These are phyloP conservation scores for Passer montanus DNA, from an alignment of 2,113 vertebrate genomes.

Conservation along the genomic window DNA sequence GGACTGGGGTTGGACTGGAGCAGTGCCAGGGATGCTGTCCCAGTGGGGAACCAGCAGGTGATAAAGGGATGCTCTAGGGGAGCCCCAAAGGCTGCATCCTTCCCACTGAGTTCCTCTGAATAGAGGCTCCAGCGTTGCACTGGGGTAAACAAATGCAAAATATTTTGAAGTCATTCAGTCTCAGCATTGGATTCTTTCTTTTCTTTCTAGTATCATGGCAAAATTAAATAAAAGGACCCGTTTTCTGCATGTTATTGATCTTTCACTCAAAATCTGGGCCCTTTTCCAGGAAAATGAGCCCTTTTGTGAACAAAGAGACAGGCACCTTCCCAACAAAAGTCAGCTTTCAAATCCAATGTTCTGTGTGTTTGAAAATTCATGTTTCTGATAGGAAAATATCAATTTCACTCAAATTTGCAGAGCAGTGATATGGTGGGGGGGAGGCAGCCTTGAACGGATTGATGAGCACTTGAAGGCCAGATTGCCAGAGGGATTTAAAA, in stretches of 20 bases:
- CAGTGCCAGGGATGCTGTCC: not conserved
- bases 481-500: not conserved
- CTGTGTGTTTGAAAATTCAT: slow-evolving; percentile 40
- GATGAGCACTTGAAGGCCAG: not conserved
- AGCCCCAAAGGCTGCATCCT: not conserved
- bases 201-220: slow-evolving; percentile 10
- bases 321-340: slow-evolving; percentile 62
- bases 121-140: not conserved
- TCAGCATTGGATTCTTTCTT: slow-evolving; percentile 12
- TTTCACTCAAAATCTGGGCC: slow-evolving; percentile 69
- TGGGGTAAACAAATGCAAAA: slow-evolving; percentile 54
- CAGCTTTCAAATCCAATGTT: slow-evolving; percentile 53
- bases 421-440: not conserved
- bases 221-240: slow-evolving; percentile 27
- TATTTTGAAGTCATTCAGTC: slow-evolving; percentile 46
- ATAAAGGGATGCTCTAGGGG: not conserved
- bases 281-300: slow-evolving; percentile 63
- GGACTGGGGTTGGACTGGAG: not conserved
- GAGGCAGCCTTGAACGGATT: not conserved
- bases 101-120: not conserved
- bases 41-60: not conserved
- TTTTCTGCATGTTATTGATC: slow-evolving; percentile 54
- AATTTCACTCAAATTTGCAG: slow-evolving; percentile 51
- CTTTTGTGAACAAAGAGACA: slow-evolving; percentile 63
- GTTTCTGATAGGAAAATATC: slow-evolving; percentile 55